Evolutionary conservation across 1,140 invertebrate species (phyloP), one percentile per base, ranked within the genome.

Genomic region (Solenopsis fugax): DNA sequence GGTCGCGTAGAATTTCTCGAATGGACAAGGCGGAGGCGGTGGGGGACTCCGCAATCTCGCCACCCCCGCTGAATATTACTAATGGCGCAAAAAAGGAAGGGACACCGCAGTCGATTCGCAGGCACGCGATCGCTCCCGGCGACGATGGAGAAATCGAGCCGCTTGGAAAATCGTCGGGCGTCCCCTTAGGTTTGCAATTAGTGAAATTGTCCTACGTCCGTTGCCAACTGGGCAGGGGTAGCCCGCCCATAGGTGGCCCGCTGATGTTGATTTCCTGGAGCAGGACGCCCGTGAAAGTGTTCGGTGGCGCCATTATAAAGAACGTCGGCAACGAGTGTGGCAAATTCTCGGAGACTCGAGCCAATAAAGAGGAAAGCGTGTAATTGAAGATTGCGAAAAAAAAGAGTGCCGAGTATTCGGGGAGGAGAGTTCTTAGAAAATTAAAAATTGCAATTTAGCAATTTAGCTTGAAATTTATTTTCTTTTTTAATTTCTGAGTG

Each of bases 271-370:
- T 96, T 21, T 96, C 95, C 18, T 96, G 96, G 96, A 95, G 95
- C 0, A 94, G 95, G 86, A 96, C 96, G 0, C 95, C 96, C 0
- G 96, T 96, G 4, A 92, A 93, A 18, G 94, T 96, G 0, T 96
- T 96, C 87, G 96, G 96, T 62, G 96, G 96, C n/a, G 96, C 96
- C 13, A 92, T 95, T 48, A 75, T 96, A 18, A 96, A 96, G 90
- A 95, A 93, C 69, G 95, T 95, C 0, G 75, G 93, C 4, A 93
- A 93, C 41, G 91, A 95, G 73, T 96, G 96, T 88, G 94, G 96
- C 4, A 92, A 95, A 72, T 96, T 96, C 92, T 95, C 90, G 93
- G 16, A 54, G 41, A 62, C 12, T 18, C 48, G 64, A 58, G 50
- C n/a, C 37, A 34, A 45, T 41, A 21, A 65, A 24, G 21, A 45